Evolutionary conservation across 2,113 vertebrate species (phyloP).

Genomic region (Parus major): DNA sequence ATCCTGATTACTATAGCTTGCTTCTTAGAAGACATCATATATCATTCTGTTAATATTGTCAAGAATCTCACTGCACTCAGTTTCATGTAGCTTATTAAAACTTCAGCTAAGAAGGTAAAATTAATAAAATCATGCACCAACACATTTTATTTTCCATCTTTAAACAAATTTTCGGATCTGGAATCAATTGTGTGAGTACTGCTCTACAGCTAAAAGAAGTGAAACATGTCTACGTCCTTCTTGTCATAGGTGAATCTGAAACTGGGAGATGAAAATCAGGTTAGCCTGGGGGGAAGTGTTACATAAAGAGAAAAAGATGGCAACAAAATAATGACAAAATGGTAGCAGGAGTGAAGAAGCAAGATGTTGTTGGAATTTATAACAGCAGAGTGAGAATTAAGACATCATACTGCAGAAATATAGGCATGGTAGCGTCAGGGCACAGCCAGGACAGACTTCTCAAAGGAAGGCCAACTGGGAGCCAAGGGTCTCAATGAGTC

Average conservation of each 20-base stretch:
- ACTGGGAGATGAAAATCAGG: background rate
- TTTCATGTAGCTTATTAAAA: background rate
- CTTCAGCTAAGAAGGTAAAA: background rate
- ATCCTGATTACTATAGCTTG: background rate
- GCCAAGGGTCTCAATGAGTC: background rate
- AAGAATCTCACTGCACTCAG: accelerated
- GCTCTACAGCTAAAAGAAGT: background rate
- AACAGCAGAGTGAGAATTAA: background rate
- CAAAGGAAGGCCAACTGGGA: background rate
- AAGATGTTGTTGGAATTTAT: background rate
- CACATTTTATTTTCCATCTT: background rate
- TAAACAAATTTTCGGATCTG: background rate
- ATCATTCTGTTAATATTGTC: background rate
- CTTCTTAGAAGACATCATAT: background rate
- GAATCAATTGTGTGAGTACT: background rate
- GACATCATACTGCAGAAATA: background rate
- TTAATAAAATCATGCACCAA: background rate
- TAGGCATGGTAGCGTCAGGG: background rate
- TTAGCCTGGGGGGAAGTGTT: background rate
- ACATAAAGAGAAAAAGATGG: background rate
- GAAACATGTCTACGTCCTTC: background rate
- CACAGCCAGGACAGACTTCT: background rate
- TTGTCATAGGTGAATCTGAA: background rate
- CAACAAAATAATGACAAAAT: background rate
- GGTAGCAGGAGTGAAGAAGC: background rate